Conservation (phyloP, 2,113 vertebrate genomes). For the Puffinus mauretanicus region DNA sequence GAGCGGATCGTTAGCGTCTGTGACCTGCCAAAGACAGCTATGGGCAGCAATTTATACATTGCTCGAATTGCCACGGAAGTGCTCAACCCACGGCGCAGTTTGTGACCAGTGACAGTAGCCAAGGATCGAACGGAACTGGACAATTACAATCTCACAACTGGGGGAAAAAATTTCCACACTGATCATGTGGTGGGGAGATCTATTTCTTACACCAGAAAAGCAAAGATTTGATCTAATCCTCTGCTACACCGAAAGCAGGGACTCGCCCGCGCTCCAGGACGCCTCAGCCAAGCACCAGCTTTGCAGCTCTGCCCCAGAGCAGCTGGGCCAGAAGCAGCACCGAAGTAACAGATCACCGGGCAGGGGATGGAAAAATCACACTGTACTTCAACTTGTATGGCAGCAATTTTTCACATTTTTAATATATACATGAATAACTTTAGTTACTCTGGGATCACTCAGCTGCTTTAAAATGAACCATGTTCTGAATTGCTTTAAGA, state of each 20-base stretch:
- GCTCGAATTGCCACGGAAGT: fast-evolving
- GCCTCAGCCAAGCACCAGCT: fast-evolving
- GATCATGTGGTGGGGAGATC: no score
- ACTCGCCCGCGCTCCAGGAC: fast-evolving
- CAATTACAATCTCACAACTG: fast-evolving
- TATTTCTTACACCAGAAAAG: neutral
- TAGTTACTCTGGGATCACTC: no score
- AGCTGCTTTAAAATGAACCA: neutral
- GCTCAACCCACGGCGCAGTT: fast-evolving
- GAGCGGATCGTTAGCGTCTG: fast-evolving
- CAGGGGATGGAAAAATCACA: fast-evolving
- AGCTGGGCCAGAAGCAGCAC: neutral
- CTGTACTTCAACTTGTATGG: fast-evolving
- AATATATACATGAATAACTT: fast-evolving
- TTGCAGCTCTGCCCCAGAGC: neutral
- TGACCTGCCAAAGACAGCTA: fast-evolving
- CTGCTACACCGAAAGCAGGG: fast-evolving
- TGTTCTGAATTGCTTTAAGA: neutral
- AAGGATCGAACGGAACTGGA: fast-evolving
- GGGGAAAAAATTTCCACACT: fast-evolving
- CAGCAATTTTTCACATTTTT: neutral
- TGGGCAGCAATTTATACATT: fast-evolving
- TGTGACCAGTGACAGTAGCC: fast-evolving
- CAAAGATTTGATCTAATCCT: fast-evolving
- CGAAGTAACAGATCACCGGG: fast-evolving